Conservation (phyloP, 1,140 invertebrate species). For the Heliothis virescens region DNA sequence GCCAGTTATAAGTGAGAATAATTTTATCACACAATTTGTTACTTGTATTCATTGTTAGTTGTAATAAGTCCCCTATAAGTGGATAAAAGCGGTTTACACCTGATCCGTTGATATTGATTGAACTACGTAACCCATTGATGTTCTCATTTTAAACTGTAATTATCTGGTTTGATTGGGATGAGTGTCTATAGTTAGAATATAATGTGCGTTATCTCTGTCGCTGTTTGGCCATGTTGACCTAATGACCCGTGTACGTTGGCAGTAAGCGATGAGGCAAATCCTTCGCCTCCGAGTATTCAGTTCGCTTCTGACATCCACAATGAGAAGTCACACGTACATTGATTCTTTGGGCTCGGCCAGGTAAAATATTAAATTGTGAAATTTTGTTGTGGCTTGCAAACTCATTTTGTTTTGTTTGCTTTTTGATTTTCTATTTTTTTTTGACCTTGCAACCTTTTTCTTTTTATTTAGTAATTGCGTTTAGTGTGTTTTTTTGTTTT, state of each 20-base stretch:
- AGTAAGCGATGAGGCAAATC: conserved; percentile 83
- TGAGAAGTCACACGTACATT: conserved; percentile 83
- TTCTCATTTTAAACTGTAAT: conserved; percentile 23
- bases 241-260: conserved; percentile 82
- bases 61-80: neutral
- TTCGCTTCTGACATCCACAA: conserved; percentile 78
- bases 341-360: conserved; percentile 82
- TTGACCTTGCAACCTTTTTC: conserved; percentile 1
- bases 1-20: neutral
- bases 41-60: conserved; percentile 2
- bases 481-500: neutral
- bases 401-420: neutral
- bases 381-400: conserved; percentile 52
- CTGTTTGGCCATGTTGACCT: conserved; percentile 63
- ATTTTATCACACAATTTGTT: neutral
- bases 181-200: conserved; percentile 1
- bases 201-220: conserved; percentile 36
- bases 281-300: conserved; percentile 76
- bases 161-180: conserved; percentile 34
- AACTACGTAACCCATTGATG: conserved; percentile 38
- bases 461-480: neutral
- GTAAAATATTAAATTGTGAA: conserved; percentile 64
- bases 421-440: conserved; percentile 1
- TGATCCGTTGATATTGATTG: conserved; percentile 26
- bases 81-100: conserved; percentile 36